Conservation (phyloP, 2,797 vertebrate species). For the Micrastur ruficollis region DNA sequence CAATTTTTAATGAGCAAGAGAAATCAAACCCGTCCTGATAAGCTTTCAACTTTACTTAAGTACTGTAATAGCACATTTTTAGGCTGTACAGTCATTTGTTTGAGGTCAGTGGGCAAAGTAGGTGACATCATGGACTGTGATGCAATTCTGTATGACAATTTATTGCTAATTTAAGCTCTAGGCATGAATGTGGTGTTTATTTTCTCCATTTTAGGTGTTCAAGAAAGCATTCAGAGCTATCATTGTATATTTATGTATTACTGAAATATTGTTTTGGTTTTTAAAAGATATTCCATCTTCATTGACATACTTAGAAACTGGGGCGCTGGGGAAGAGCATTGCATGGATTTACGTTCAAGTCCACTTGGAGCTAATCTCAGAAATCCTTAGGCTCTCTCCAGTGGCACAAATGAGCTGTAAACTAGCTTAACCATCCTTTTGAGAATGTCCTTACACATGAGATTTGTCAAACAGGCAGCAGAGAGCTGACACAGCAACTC, state of each 20-base stretch:
- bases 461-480: slow-evolving; percentile 11
- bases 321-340: not conserved
- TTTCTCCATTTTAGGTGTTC: not conserved
- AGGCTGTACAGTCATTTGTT: not conserved
- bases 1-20: not conserved
- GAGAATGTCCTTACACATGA: not conserved
- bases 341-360: not conserved
- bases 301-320: not conserved
- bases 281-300: not conserved
- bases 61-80: not conserved
- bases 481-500: not conserved
- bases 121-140: not conserved
- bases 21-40: not conserved
- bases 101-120: not conserved
- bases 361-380: not conserved
- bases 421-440: slow-evolving; percentile 4
- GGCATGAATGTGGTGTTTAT: not conserved
- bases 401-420: not conserved
- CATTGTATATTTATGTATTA: not conserved
- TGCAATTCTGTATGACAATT: not conserved
- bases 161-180: not conserved
- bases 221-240: not conserved
- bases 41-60: not conserved
- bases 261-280: not conserved
- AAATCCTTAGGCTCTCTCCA: not conserved